phyloP scores from a whole-genome alignment of 1,140 invertebrate genomes.

The Battus philenor region DNA sequence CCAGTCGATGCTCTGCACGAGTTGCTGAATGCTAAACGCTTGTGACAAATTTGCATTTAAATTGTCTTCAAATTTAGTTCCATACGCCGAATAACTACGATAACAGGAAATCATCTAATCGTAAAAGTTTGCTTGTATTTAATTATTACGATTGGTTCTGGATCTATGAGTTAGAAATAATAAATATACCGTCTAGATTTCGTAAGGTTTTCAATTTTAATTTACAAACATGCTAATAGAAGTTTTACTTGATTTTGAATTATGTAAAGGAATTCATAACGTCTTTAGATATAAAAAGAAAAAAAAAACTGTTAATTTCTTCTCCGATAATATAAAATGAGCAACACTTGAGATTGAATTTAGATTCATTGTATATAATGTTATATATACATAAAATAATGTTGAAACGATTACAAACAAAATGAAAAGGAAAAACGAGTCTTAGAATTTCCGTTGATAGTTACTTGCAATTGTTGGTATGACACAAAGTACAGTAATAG shows the following conservation, averaged over 20 bases:
- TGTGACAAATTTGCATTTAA: conserved; percentile 63
- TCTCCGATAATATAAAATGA: background rate
- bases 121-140: conserved; percentile 18
- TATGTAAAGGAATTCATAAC: too few relatives aligned
- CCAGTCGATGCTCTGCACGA: conserved; percentile 60
- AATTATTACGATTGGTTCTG: too few relatives aligned
- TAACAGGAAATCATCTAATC: conserved; percentile 46
- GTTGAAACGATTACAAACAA: background rate
- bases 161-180: too few relatives aligned
- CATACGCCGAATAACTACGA: conserved; percentile 42
- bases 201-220: too few relatives aligned
- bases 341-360: background rate
- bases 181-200: too few relatives aligned
- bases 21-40: conserved; percentile 62
- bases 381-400: background rate
- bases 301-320: too few relatives aligned
- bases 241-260: too few relatives aligned
- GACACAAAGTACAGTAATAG: too few relatives aligned
- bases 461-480: background rate
- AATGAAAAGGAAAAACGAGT: background rate
- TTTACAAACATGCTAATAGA: too few relatives aligned
- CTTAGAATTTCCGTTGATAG: background rate
- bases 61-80: conserved; percentile 60
- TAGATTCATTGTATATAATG: background rate
- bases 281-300: too few relatives aligned